phyloP scores from a whole-genome alignment of 2,888 invertebrate genomes.

The Apotomis capreana region DNA sequence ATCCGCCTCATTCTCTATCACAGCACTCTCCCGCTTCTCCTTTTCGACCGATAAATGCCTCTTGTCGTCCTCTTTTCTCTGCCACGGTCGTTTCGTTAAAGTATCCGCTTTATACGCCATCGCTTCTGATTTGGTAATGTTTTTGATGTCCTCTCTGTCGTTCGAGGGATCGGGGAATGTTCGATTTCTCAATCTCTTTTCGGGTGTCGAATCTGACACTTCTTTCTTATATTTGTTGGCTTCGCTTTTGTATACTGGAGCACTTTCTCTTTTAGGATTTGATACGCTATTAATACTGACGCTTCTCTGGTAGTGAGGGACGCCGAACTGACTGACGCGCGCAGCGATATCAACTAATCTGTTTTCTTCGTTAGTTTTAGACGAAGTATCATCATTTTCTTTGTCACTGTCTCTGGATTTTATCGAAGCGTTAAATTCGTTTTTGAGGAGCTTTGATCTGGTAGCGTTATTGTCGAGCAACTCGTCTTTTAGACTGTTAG shows the following conservation, averaged over 20 bases:
- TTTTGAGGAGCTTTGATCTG: constrained; percentile 69
- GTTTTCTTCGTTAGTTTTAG: constrained; percentile 64
- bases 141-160: constrained; percentile 77
- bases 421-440: constrained; percentile 79
- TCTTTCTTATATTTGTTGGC: constrained; percentile 79
- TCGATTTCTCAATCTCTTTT: constrained; percentile 76
- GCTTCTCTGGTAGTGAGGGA: constrained; percentile 74
- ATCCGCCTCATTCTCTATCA: constrained; percentile 72
- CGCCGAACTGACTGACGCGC: constrained; percentile 75
- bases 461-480: constrained; percentile 55
- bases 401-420: constrained; percentile 88
- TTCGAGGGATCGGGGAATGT: constrained; percentile 80
- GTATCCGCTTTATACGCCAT: constrained; percentile 77
- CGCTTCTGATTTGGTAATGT: constrained; percentile 70
- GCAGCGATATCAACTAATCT: constrained; percentile 75
- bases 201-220: constrained; percentile 79
- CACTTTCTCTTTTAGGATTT: constrained; percentile 73
- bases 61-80: constrained; percentile 70
- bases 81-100: constrained; percentile 73
- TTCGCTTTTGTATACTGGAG: constrained; percentile 72
- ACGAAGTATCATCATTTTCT: constrained; percentile 83
- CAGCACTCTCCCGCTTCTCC: constrained; percentile 72
- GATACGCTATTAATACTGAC: constrained; percentile 74
- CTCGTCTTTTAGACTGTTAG: constrained; percentile 68
- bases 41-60: constrained; percentile 64